Conservation (phyloP, 2,113 vertebrate species). For the Ursus arctos region DNA sequence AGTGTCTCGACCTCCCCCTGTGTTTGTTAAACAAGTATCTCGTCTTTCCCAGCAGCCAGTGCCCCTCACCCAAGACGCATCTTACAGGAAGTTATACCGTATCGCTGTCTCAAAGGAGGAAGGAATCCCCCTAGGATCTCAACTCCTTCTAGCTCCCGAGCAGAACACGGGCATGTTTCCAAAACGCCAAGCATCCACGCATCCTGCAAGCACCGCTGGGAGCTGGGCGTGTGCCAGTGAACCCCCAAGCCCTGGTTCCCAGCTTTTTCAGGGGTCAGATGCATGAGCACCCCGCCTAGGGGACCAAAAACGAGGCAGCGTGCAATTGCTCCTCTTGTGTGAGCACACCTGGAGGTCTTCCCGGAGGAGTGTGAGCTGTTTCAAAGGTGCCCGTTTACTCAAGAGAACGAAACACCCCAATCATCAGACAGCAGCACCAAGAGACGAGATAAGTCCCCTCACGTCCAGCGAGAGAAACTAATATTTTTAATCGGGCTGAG, state of each 20-base stretch:
- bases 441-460: background rate
- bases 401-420: background rate
- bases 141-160: fast-evolving
- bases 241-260: fast-evolving
- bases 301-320: background rate
- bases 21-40: fast-evolving
- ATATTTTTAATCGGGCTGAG: background rate
- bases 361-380: background rate
- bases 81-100: fast-evolving
- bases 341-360: background rate
- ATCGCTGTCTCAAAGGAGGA: fast-evolving
- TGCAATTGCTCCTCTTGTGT: fast-evolving
- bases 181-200: fast-evolving
- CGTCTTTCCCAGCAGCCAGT: fast-evolving
- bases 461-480: background rate
- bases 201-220: fast-evolving
- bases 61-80: background rate
- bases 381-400: too few relatives aligned
- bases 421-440: background rate
- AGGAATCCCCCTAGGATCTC: fast-evolving
- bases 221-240: fast-evolving
- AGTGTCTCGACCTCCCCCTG: background rate
- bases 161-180: fast-evolving
- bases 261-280: fast-evolving
- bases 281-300: fast-evolving